Base-by-base conservation (phyloP, 2,797 vertebrate species). In the Dermochelys coriacea region DNA sequence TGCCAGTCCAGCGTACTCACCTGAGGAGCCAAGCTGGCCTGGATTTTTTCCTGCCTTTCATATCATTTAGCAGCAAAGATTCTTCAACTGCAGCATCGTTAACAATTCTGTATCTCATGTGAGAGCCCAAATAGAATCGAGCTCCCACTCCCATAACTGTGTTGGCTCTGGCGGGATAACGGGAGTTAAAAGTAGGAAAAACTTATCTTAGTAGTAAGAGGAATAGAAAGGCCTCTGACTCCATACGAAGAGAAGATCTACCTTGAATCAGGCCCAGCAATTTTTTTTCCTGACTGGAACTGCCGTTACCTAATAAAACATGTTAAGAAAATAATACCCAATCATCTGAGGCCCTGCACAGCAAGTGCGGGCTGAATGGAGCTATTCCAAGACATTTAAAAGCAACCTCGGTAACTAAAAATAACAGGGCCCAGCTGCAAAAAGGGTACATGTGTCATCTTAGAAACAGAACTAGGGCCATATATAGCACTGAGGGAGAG, bases 311-410 rank as follows among this genome's bases (percentile, higher is more conserved):
- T 51, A 6, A 81, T 49, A 10, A 71, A 83, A n/a, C 2, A 0
- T 55, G n/a, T 31, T 74, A 41, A 71, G 37, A 71, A 71, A 71
- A 71, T 71, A 71, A 71, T 41, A 71, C 68, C 68, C 68, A 78
- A 14, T 87, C 41, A 49, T 18, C 0, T 82, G 81, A 54, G 88
- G 93, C 71, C 29, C 92, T 89, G 87, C 0, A 45, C 75, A 55
- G 71, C 31, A 91, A 79, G 21, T 54, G 78, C 86, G 87, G 87
- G 93, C 86, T 92, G 61, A 90, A 12, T 1, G 19, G 83, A 87
- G 91, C 91, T 96, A 87, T 95, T 90, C 87, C 82, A 68, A 94
- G 94, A 57, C 23, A 81, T 49, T 84, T 93, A 86, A 94, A 95
- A 93, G 9, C 83, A 87, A 90, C 59, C 25, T 71, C 75, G 50